Evolutionary conservation across 2,113 vertebrate genomes (phyloP), one percentile per base, ranked within the genome.

Genomic region (Athene cunicularia): DNA sequence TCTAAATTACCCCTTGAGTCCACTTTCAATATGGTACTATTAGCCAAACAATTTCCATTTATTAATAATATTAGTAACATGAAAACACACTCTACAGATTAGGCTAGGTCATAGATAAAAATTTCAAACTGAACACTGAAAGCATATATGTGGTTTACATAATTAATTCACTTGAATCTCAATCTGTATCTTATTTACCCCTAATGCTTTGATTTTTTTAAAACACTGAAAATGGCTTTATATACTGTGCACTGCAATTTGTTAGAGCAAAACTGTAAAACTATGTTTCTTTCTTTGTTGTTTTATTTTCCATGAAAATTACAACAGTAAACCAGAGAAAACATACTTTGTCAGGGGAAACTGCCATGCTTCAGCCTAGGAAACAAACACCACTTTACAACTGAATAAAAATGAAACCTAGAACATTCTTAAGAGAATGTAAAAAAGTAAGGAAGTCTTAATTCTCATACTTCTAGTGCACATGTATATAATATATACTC

Each of bases 251-350:
- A 59, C 20, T 58, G 22, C 12, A 70, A 68, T 37, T 79, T 67
- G 4, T 70, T 52, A 77, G 53, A 22, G 5, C 30, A 80, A 94
- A 79, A 35, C 12, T 49, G 23, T 62, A 80, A 71, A 85, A 53
- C 21, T 33, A 41, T 0, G 0, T 60, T 73, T 64, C 49, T 73
- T 71, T 1, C 1, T 37, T 43, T 19, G 2, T 39, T 75, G 4
- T 41, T 75, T n/a, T 49, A 45, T 24, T 67, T 91, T 92, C 47
- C 91, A 32, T n/a, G 68, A 88, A 90, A 72, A n/a, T 39, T 64
- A 7, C 13, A 91, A 27, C 3, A 83, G 62, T 22, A 91, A 87
- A 53, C 8, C 14, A 79, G 21, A 72, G 11, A 63, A 87, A 85
- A 67, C 9, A 68, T 3, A 60, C 16, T 82, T 64, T n/a, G 22